Percentiles rank a stretch among this genome's conserved stretches.
Conservation (phyloP, 35 echinoderm and acorn worm species). For the Holothuria glaberrima region DNA sequence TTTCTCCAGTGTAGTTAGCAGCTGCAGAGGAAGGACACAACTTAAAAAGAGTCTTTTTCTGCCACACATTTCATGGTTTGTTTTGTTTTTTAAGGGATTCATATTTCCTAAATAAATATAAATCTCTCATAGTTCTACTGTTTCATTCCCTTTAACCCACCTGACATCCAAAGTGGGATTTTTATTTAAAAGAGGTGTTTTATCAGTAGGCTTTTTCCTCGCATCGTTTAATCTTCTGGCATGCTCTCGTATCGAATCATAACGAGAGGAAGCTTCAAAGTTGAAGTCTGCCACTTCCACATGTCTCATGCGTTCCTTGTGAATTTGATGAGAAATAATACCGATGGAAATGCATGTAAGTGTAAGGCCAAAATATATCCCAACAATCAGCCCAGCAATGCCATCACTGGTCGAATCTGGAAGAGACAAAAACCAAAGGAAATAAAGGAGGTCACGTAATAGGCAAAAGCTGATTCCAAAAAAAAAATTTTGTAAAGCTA, state of each 20-base stretch:
- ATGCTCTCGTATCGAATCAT: not conserved
- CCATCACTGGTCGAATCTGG: not conserved
- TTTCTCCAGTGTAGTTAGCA: no score
- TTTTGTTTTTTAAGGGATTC: not conserved
- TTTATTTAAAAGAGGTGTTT: not conserved
- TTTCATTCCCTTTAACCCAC: conserved; percentile 18
- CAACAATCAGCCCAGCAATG: conserved; percentile 39
- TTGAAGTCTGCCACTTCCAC: conserved; percentile 92
- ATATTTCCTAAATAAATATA: not conserved
- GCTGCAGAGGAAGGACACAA: no score
- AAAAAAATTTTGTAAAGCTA: no score
- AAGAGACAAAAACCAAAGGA: conserved; percentile 22
- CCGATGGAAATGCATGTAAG: conserved; percentile 44
- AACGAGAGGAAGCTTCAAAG: conserved; percentile 48
- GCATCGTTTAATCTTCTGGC: conserved; percentile 39
- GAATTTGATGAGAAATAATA: conserved; percentile 53
- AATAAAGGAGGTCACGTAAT: no score
- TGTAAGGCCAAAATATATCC: conserved; percentile 46
- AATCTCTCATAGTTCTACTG: not conserved
- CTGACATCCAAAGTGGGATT: conserved; percentile 21
- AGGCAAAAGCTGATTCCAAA: no score
- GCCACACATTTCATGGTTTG: no score
- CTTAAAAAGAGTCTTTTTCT: no score
- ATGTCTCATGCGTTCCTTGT: conserved; percentile 41
- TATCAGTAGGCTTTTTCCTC: not conserved